These are phyloP conservation scores for Caenorhabditis latens DNA, from an alignment of 1,140 invertebrate genomes.

Conservation along the genomic window DNA sequence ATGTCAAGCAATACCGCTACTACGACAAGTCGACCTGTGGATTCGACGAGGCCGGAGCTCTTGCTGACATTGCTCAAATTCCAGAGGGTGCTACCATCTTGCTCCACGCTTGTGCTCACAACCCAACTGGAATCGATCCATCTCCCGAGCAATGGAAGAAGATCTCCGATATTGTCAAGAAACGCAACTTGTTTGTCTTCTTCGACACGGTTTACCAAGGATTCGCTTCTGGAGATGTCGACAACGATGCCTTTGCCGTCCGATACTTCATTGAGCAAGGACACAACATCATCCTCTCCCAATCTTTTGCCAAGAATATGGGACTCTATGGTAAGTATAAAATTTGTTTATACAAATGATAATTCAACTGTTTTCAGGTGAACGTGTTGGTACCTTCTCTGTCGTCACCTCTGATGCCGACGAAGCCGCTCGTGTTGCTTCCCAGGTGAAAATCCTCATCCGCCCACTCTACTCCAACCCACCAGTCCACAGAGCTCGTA, in stretches of 20 bases:
- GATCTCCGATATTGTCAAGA: conserved; percentile 85
- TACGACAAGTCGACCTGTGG: conserved; percentile 95
- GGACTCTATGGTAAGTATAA: conserved; percentile 85
- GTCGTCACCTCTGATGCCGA: conserved; percentile 86
- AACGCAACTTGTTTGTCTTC: conserved; percentile 89
- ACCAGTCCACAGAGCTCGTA: conserved; percentile 91
- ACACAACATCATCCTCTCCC: conserved; percentile 89
- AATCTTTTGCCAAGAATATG: conserved; percentile 99
- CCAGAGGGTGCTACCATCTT: conserved; percentile 92
- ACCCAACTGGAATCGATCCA: conserved; percentile 92
- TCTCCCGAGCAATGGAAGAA: conserved; percentile 89
- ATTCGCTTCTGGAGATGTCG: conserved; percentile 85
- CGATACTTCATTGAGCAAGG: conserved; percentile 92
- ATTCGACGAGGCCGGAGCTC: conserved; percentile 90
- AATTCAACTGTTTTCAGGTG: conserved; percentile 57
- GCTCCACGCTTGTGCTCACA: conserved; percentile 98
- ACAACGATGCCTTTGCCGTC: conserved; percentile 90
- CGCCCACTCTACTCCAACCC: conserved; percentile 98
- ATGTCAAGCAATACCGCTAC: conserved; percentile 92
- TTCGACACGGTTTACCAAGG: conserved; percentile 99
- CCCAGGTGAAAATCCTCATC: conserved; percentile 95
- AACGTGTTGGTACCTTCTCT: conserved; percentile 86
- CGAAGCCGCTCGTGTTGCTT: conserved; percentile 88
- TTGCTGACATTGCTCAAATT: conserved; percentile 93
- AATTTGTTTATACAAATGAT: neutral